phyloP scores from a whole-genome alignment of 2,888 invertebrate species.

The Gymnosoma rotundatum region DNA sequence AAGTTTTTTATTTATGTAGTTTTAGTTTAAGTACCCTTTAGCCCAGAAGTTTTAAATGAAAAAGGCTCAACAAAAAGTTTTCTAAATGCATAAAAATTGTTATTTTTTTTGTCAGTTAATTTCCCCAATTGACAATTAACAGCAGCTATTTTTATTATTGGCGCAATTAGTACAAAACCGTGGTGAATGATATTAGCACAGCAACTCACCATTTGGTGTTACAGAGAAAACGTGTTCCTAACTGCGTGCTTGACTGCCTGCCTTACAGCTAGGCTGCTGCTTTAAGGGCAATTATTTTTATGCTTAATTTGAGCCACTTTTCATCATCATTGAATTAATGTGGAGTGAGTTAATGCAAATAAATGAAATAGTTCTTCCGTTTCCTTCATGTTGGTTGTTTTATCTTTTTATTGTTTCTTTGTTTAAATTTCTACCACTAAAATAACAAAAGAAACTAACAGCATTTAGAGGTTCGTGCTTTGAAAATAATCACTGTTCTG shows the following conservation, averaged over 20 bases:
- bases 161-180: neutral
- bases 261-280: neutral
- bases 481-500: neutral
- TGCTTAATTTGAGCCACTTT: neutral
- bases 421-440: neutral
- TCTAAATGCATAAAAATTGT: neutral
- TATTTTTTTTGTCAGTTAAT: slow-evolving; percentile 55
- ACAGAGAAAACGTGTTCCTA: neutral
- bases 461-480: neutral
- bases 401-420: neutral
- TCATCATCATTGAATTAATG: neutral
- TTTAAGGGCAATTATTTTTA: neutral
- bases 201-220: neutral
- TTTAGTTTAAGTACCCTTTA: slow-evolving; percentile 40
- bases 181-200: neutral
- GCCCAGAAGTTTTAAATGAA: slow-evolving; percentile 10
- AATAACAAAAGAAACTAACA: neutral
- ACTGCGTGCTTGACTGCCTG: neutral
- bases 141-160: slow-evolving; percentile 63
- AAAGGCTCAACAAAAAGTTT: neutral
- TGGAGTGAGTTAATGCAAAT: neutral
- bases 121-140: slow-evolving; percentile 68
- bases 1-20: slow-evolving; percentile 20
- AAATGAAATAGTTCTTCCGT: too few relatives aligned
- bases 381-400: neutral